These are phyloP conservation scores for Chunga burmeisteri DNA, from an alignment of 2,113 vertebrate genomes.

Conservation along the genomic window DNA sequence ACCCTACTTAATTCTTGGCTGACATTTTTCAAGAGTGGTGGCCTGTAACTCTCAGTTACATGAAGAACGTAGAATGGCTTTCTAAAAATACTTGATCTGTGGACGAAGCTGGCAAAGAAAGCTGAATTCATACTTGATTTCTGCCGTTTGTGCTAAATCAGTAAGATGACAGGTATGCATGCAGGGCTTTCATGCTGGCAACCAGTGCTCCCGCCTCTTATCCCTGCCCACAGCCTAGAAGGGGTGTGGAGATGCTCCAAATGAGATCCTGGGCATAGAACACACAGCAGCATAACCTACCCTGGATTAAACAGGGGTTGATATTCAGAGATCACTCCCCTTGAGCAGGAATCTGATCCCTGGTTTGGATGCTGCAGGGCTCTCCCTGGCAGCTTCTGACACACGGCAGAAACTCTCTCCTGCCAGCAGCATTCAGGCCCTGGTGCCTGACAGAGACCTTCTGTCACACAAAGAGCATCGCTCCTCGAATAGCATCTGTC, in stretches of 20 bases:
- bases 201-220: background rate
- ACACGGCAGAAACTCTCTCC: background rate
- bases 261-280: background rate
- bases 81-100: background rate
- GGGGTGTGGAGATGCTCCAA: background rate
- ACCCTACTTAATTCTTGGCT: background rate
- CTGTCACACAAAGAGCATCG: background rate
- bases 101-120: background rate
- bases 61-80: background rate
- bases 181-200: background rate
- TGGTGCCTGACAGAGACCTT: background rate
- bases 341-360: background rate
- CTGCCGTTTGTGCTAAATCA: background rate
- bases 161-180: background rate
- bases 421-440: background rate
- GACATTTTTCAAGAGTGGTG: background rate
- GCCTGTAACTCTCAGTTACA: background rate
- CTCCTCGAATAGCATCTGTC: background rate
- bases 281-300: background rate
- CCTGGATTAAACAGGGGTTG: background rate
- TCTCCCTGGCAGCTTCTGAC: background rate
- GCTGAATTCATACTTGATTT: background rate
- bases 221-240: background rate
- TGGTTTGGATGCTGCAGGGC: background rate
- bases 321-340: background rate